Base-by-base conservation (phyloP, 2,113 vertebrate species). In the Picathartes gymnocephalus region DNA sequence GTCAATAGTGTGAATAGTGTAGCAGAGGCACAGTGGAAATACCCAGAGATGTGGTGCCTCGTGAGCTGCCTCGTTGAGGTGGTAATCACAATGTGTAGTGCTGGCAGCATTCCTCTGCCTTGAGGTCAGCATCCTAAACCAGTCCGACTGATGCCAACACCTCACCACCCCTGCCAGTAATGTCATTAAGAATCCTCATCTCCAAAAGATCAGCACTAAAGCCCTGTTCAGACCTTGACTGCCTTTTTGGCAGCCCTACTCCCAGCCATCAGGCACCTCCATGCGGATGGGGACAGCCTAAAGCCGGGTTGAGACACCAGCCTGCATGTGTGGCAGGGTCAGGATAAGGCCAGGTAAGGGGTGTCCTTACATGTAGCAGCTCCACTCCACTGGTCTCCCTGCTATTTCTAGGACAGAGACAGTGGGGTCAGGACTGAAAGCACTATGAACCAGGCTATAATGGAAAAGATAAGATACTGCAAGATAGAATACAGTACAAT, bases 101-200 rank as follows among this genome's bases (percentile, higher is more conserved):
- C 62, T 1, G 13, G 78, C 66, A 88, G 79, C 93, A 93, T 96
- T 95, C 94, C 79, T 95, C 76, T 94, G 85, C 86, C 91, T 88
- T 95, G 93, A 96, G 44, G 47, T 93, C 92, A 96, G 48, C 90
- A 78, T 66, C 76, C 66, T 73, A 87, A 88, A 95, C 50, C 64
- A 40, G 76, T 81, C 79, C 56, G 86, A 50, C 57, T 54, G 57
- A 94, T 95, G 86, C 50, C 91, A 90, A 30, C 69, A 35, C 64
- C 73, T 89, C 13, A 1, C 84, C 83, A 88, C 90, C 74, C 88
- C 92, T 88, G 45, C 54, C 58, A 31, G 5, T 42, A 42, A 35
- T 5, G 27, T 51, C 85, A 60, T 56, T 80, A 87, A 45, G 88
- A 65, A 83, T 58, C 42, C 27, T 89, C 57, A 14, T 35, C 53